Evolutionary conservation across 2,888 invertebrate species (phyloP).

Genomic region (Metopia argyrocephala): DNA sequence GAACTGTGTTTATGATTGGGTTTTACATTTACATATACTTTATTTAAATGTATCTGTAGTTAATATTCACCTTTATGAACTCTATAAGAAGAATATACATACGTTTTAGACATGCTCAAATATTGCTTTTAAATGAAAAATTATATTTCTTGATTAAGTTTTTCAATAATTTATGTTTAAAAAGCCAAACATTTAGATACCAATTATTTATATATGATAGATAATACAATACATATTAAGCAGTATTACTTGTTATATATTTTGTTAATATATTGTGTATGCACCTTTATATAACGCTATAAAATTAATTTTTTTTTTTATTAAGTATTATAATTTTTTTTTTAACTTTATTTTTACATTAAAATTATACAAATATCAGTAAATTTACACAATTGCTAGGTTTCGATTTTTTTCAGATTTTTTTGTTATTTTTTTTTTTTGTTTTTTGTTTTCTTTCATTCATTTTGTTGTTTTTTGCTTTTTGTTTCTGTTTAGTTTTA

Average conservation of each 20-base stretch:
- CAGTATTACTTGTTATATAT: too few relatives aligned
- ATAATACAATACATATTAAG: constrained; percentile 41
- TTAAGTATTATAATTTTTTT: constrained; percentile 26
- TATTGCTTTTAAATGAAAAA: constrained; percentile 58
- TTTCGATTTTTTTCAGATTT: constrained; percentile 29
- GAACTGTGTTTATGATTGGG: neutral
- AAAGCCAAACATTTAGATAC: constrained; percentile 60
- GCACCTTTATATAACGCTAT: constrained; percentile 45
- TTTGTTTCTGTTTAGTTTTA: constrained; percentile 26
- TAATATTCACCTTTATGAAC: constrained; percentile 31
- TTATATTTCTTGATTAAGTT: constrained; percentile 36
- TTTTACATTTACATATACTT: constrained; percentile 37
- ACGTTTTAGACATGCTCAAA: constrained; percentile 51
- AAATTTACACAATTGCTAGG: constrained; percentile 57
- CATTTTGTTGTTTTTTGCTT: constrained; percentile 17
- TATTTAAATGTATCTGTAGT: constrained; percentile 42
- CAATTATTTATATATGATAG: constrained; percentile 45
- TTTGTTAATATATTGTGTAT: constrained; percentile 29
- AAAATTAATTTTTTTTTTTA: constrained; percentile 4
- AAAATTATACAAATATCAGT: constrained; percentile 64
- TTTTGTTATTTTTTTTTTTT: constrained; percentile 20
- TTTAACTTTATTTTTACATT: constrained; percentile 47
- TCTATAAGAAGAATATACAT: constrained; percentile 40
- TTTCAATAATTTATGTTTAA: constrained; percentile 45
- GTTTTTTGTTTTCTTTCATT: constrained; percentile 21